Evolutionary conservation across 2,113 vertebrate genomes (phyloP).

Genomic region (Anthoscopus minutus): DNA sequence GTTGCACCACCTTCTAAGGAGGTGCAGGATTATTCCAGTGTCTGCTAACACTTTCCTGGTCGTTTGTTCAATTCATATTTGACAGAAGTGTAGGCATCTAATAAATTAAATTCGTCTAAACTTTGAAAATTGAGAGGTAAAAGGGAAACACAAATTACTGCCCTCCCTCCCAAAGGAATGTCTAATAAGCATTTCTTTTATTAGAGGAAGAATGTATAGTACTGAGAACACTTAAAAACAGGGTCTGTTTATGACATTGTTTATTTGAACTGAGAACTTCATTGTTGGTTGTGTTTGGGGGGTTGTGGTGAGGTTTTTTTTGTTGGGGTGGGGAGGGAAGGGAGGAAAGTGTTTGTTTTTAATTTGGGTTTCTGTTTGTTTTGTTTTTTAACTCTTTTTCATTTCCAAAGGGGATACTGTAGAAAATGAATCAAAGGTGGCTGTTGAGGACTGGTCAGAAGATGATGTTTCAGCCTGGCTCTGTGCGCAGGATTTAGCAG

Average conservation of each 20-base stretch:
- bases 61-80: not conserved
- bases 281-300: not conserved
- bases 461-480: constrained; percentile 83
- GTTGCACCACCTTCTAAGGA: not conserved
- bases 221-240: not conserved
- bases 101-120: not conserved
- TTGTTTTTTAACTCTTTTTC: not conserved
- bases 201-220: not conserved
- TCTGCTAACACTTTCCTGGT: not conserved
- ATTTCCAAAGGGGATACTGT: constrained; percentile 66
- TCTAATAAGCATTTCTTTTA: not conserved
- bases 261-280: not conserved
- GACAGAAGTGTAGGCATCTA: not conserved
- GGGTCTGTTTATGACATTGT: not conserved
- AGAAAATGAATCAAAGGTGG: constrained; percentile 44
- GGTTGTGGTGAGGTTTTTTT: not conserved
- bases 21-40: not conserved
- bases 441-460: constrained; percentile 84
- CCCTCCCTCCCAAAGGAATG: no score
- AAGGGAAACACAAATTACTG: not conserved
- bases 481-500: constrained; percentile 69
- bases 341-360: not conserved
- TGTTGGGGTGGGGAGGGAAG: accelerated
- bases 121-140: not conserved
- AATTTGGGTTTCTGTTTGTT: not conserved